Evolutionary conservation across 1,140 invertebrate species (phyloP).

Genomic region (Dendroctonus valens): DNA sequence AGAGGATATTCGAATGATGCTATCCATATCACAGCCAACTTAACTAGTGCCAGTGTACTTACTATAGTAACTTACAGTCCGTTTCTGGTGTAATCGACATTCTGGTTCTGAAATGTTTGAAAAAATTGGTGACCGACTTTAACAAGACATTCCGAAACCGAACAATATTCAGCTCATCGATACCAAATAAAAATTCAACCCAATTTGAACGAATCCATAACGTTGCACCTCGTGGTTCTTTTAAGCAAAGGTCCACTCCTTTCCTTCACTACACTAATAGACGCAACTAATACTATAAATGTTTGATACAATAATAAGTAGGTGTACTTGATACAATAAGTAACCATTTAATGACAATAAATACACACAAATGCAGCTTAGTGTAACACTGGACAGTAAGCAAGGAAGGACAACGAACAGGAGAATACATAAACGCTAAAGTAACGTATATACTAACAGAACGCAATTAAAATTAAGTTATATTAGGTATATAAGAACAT

Average conservation of each 20-base stretch:
- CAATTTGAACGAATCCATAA: constrained; percentile 42
- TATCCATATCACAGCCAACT: not conserved
- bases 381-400: constrained; percentile 52
- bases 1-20: no score
- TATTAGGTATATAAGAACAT: constrained; percentile 8
- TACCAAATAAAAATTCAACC: constrained; percentile 40
- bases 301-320: constrained; percentile 49
- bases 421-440: constrained; percentile 42
- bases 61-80: constrained; percentile 41
- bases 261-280: constrained; percentile 43
- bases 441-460: constrained; percentile 39
- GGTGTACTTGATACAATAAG: constrained; percentile 48
- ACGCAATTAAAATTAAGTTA: constrained; percentile 42
- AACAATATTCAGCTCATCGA: constrained; percentile 39
- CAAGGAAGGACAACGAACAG: constrained; percentile 49
- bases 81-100: constrained; percentile 42
- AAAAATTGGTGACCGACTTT: constrained; percentile 32
- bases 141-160: constrained; percentile 38
- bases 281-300: constrained; percentile 48
- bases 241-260: constrained; percentile 30
- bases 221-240: constrained; percentile 35
- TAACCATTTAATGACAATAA: constrained; percentile 51
- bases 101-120: constrained; percentile 43
- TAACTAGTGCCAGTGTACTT: constrained; percentile 40
- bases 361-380: constrained; percentile 51